phyloP scores from a whole-genome alignment of 2,797 vertebrate genomes.

The Perodicticus potto region DNA sequence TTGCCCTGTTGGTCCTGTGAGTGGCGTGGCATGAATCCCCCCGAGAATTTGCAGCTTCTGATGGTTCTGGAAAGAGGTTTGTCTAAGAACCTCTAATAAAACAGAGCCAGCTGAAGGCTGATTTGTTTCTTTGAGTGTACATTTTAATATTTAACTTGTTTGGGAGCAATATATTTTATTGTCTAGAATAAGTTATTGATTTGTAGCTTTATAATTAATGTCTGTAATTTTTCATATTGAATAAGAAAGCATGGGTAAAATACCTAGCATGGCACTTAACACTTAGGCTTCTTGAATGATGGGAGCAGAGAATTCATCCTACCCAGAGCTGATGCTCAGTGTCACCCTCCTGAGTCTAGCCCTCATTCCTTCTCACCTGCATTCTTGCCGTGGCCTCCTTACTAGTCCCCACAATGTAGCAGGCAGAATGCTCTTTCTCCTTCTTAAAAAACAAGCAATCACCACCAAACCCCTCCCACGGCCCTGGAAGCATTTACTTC shows the following conservation, averaged over 20 bases:
- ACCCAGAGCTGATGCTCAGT: background rate
- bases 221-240: slow-evolving; percentile 2
- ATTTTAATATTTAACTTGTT: background rate
- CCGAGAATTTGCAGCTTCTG: background rate
- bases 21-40: background rate
- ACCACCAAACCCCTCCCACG: background rate
- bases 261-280: background rate
- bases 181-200: background rate
- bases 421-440: background rate
- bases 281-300: background rate
- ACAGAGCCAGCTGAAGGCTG: background rate
- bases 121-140: background rate
- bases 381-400: background rate
- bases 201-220: slow-evolving; percentile 1
- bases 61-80: background rate
- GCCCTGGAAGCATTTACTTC: background rate
- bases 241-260: background rate
- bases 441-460: background rate
- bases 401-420: background rate
- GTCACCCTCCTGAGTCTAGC: background rate
- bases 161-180: slow-evolving; percentile 21
- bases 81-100: background rate
- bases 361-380: background rate
- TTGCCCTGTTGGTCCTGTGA: background rate
- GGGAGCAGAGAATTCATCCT: background rate